Conservation (phyloP, 2,888 invertebrate genomes). For the Argyresthia albistria region DNA sequence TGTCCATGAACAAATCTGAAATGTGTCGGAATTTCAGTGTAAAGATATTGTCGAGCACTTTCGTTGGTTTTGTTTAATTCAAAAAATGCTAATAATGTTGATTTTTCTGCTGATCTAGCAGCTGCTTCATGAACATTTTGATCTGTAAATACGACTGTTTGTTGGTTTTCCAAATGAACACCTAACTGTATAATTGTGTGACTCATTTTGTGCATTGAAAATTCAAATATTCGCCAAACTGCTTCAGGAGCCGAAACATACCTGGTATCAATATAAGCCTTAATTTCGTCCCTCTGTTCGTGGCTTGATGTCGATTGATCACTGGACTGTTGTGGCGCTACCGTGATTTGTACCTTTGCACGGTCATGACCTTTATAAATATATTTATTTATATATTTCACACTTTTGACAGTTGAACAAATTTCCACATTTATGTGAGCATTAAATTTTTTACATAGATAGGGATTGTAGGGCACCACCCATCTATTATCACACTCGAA, state of each 20-base stretch:
- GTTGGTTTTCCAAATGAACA: conserved; percentile 13
- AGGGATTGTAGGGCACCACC: conserved; percentile 17
- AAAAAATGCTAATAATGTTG: too few relatives aligned
- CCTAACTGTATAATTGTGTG: conserved; percentile 18
- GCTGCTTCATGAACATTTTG: too few relatives aligned
- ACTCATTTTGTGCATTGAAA: conserved; percentile 18
- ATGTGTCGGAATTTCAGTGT: too few relatives aligned
- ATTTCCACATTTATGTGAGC: conserved; percentile 17
- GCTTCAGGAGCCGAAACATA: conserved; percentile 13
- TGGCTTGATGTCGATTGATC: too few relatives aligned
- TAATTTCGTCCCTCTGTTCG: too few relatives aligned
- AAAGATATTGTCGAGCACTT: too few relatives aligned
- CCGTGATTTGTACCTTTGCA: conserved; percentile 11
- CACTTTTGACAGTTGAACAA: not conserved
- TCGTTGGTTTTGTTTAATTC: too few relatives aligned
- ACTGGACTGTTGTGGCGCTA: conserved; percentile 3
- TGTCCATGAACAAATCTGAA: too few relatives aligned
- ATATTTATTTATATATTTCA: conserved; percentile 2
- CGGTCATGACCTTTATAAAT: conserved; percentile 14
- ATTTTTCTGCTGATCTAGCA: too few relatives aligned
- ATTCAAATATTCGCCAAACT: conserved; percentile 19
- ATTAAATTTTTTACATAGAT: conserved; percentile 15
- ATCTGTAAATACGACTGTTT: too few relatives aligned
- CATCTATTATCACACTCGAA: conserved; percentile 14
- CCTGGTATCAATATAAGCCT: too few relatives aligned